Evolutionary conservation across 2,888 invertebrate species (phyloP).

Genomic region (Harmothoe impar): DNA sequence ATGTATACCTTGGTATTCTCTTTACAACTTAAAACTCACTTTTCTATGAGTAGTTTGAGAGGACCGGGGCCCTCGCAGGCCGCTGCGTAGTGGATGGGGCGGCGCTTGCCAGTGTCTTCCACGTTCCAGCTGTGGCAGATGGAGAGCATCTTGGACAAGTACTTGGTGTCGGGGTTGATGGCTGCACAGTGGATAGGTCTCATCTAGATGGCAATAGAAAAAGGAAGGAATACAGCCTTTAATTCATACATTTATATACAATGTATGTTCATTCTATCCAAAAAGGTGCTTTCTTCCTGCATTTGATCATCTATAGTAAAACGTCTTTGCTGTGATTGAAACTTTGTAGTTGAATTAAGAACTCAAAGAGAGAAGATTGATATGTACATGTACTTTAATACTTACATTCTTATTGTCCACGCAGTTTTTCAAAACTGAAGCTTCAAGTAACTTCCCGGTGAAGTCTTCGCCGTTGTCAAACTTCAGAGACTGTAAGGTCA

Average conservation of each 20-base stretch:
- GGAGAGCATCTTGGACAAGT: slow-evolving; percentile 83
- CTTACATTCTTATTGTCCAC: slow-evolving; percentile 79
- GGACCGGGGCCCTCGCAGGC: slow-evolving; percentile 84
- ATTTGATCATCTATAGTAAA: no score
- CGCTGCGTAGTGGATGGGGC: slow-evolving; percentile 85
- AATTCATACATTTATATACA: not conserved
- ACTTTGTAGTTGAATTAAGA: no score
- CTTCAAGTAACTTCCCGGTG: slow-evolving; percentile 72
- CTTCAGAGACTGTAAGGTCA: slow-evolving; percentile 77
- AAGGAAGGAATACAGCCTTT: not conserved
- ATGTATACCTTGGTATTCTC: no score
- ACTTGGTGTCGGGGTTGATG: slow-evolving; percentile 85
- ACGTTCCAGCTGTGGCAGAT: slow-evolving; percentile 84
- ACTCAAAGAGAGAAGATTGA: not conserved
- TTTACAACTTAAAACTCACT: no score
- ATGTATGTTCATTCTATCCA: not conserved
- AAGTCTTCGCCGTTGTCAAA: slow-evolving; percentile 82
- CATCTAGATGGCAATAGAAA: slow-evolving; percentile 82
- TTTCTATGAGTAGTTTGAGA: slow-evolving; percentile 83
- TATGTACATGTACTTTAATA: not conserved
- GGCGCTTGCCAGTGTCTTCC: slow-evolving; percentile 83
- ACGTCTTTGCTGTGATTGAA: no score
- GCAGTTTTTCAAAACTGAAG: slow-evolving; percentile 83
- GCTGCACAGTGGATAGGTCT: slow-evolving; percentile 85
- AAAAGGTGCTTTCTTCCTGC: no score